Conservation (phyloP, 2,797 vertebrate genomes). For the Girardinus metallicus region DNA sequence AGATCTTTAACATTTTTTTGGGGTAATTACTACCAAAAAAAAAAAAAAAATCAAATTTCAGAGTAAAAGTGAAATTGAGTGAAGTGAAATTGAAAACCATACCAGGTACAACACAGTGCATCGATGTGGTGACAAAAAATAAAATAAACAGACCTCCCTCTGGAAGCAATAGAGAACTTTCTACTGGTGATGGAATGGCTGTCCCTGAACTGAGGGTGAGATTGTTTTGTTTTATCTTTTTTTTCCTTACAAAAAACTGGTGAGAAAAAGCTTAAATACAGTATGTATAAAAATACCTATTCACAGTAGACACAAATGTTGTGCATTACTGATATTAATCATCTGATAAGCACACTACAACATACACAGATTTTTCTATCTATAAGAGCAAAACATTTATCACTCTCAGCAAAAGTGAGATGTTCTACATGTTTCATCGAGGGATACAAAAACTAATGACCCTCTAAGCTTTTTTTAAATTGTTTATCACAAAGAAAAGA, state of each 20-base stretch:
- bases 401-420: constrained; percentile 84
- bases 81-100: constrained; percentile 40
- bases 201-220: constrained; percentile 62
- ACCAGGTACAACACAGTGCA: constrained; percentile 41
- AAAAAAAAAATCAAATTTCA: too few relatives aligned
- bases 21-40: constrained; percentile 5
- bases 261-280: constrained; percentile 75
- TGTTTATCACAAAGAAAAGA: constrained; percentile 55
- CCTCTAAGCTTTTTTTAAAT: constrained; percentile 37
- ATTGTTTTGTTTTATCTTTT: background rate
- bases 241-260: constrained; percentile 55
- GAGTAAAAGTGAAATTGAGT: too few relatives aligned
- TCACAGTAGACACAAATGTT: constrained; percentile 85
- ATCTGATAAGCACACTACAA: constrained; percentile 80
- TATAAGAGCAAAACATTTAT: constrained; percentile 74
- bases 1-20: constrained; percentile 27
- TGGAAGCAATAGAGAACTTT: constrained; percentile 49
- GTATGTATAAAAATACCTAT: constrained; percentile 82
- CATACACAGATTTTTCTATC: constrained; percentile 69
- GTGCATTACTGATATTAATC: constrained; percentile 79
- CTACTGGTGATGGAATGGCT: constrained; percentile 64
- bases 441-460: constrained; percentile 57
- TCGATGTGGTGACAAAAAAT: constrained; percentile 38
- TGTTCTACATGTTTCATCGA: constrained; percentile 67
- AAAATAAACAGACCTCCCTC: constrained; percentile 63